phyloP scores from a whole-genome alignment of 92 coral and sea anemone genomes.

The Porites divaricata region DNA sequence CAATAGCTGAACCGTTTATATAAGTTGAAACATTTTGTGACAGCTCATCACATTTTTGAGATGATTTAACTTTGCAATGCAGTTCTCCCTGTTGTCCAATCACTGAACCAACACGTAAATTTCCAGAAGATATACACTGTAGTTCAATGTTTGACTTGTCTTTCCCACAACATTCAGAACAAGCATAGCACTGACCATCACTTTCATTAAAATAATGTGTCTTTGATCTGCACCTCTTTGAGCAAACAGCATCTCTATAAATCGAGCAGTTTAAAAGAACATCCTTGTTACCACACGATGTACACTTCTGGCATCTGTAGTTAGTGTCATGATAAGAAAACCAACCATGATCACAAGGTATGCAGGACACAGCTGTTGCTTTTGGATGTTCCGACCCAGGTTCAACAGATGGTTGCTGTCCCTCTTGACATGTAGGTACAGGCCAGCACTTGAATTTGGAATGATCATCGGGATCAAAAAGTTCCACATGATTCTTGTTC shows the following conservation, averaged over 20 bases:
- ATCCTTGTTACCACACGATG: constrained; percentile 1
- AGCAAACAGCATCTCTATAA: constrained; percentile 1
- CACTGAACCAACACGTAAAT: background rate
- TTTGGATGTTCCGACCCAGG: constrained; percentile 10
- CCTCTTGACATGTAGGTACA: background rate
- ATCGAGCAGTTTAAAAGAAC: background rate
- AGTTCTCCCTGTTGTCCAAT: constrained; percentile 20
- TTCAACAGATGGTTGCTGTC: constrained; percentile 1
- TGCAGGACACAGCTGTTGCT: background rate
- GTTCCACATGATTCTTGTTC: background rate
- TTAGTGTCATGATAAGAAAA: background rate
- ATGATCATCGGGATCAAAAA: background rate
- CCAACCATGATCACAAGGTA: background rate
- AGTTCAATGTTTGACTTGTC: background rate
- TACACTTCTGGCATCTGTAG: constrained; percentile 1
- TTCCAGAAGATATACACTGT: background rate
- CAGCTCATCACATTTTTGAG: background rate
- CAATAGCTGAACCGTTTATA: background rate
- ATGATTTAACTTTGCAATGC: constrained; percentile 5
- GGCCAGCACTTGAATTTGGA: constrained; percentile 4
- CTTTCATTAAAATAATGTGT: constrained; percentile 17
- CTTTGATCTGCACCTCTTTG: background rate
- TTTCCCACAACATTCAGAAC: constrained; percentile 14
- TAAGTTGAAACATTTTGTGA: no score
- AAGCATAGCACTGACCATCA: constrained; percentile 12